Percentiles rank a stretch among this genome's conserved stretches.
These are phyloP conservation scores for Mobula birostris DNA, from an alignment of 2,113 vertebrate species.

Conservation along the genomic window DNA sequence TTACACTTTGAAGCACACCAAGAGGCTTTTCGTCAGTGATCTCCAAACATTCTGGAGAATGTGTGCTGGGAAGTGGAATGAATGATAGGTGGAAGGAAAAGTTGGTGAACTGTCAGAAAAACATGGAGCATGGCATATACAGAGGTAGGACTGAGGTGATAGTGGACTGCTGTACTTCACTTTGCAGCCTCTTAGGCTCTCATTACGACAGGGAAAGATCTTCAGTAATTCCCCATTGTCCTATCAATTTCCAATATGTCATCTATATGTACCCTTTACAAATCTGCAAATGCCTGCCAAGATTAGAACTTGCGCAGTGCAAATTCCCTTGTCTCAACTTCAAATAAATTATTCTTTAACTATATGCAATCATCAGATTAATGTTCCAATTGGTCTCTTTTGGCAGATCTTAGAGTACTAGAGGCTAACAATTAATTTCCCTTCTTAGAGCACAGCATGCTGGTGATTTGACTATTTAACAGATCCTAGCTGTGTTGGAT, in stretches of 20 bases:
- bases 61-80: too few relatives aligned
- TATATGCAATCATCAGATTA: slow-evolving; percentile 1
- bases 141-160: too few relatives aligned
- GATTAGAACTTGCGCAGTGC: neutral
- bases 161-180: too few relatives aligned
- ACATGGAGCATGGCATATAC: too few relatives aligned
- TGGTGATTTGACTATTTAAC: neutral
- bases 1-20: too few relatives aligned
- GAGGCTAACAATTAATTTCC: slow-evolving; percentile 3
- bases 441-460: neutral
- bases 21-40: too few relatives aligned
- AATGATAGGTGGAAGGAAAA: too few relatives aligned
- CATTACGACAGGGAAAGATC: neutral
- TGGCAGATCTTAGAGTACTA: neutral
- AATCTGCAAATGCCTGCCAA: neutral
- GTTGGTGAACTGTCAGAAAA: too few relatives aligned
- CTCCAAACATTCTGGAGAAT: too few relatives aligned
- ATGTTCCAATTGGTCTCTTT: neutral
- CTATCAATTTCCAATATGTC: neutral
- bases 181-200: neutral
- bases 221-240: neutral
- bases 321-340: neutral
- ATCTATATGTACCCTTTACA: neutral
- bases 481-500: neutral
- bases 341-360: neutral